Conservation (phyloP, 2,113 vertebrate species). For the Polypterus bichir region DNA sequence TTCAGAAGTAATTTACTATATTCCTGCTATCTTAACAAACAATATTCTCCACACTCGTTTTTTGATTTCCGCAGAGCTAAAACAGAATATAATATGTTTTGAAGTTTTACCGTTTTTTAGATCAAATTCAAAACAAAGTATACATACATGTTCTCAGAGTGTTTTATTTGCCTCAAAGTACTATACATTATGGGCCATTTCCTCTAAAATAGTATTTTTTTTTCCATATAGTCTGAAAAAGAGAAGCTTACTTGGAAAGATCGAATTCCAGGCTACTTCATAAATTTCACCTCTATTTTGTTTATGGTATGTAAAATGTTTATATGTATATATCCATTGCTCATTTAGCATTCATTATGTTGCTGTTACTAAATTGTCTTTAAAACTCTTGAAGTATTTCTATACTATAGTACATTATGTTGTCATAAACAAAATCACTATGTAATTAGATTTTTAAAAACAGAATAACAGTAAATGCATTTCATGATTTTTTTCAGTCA, state of each 20-base stretch:
- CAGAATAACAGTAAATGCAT: too few species aligned
- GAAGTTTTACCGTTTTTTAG: too few species aligned
- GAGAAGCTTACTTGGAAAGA: slow-evolving; percentile 80
- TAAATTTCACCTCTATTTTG: slow-evolving; percentile 75
- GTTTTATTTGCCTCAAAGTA: background rate
- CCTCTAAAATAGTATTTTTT: background rate
- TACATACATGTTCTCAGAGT: background rate
- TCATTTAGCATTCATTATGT: slow-evolving; percentile 19
- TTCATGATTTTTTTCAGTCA: too few species aligned
- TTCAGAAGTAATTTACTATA: too few species aligned
- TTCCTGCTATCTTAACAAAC: too few species aligned
- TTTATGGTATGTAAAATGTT: slow-evolving; percentile 65
- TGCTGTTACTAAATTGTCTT: slow-evolving; percentile 19
- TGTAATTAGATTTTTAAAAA: background rate
- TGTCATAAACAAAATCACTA: background rate
- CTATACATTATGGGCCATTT: background rate
- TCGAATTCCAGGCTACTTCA: slow-evolving; percentile 72
- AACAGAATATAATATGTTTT: too few species aligned
- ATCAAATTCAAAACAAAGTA: too few species aligned
- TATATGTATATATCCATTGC: background rate
- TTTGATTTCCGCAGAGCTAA: too few species aligned
- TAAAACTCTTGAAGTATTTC: slow-evolving; percentile 13
- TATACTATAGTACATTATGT: too few species aligned
- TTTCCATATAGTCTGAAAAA: slow-evolving; percentile 48
- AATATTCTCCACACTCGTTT: too few species aligned